Evolutionary conservation across 2,888 invertebrate genomes (phyloP).

Genomic region (Melanostoma scalare): DNA sequence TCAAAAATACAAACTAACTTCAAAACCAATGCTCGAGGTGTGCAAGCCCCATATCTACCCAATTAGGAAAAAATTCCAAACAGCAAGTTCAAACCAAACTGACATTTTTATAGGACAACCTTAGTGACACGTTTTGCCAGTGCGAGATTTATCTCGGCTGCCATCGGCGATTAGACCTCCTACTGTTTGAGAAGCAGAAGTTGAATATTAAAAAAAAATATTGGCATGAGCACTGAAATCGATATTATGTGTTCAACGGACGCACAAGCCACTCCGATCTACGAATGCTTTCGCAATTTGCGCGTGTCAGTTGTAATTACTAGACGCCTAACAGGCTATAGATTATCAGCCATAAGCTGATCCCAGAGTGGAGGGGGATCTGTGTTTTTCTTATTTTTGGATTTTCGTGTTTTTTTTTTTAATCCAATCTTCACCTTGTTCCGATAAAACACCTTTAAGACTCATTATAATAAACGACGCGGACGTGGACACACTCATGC

Average conservation of each 20-base stretch:
- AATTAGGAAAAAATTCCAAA: slow-evolving; percentile 57
- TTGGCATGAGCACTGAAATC: slow-evolving; percentile 43
- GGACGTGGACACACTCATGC: slow-evolving; percentile 38
- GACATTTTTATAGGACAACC: slow-evolving; percentile 65
- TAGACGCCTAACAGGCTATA: slow-evolving; percentile 49
- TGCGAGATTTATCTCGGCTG: slow-evolving; percentile 45
- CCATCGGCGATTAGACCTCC: slow-evolving; percentile 62
- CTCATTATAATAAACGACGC: slow-evolving; percentile 51
- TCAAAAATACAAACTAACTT: slow-evolving; percentile 22
- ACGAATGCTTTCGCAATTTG: slow-evolving; percentile 45
- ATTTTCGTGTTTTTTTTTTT: slow-evolving; percentile 12
- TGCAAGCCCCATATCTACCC: slow-evolving; percentile 9
- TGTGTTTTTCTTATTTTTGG: slow-evolving; percentile 13
- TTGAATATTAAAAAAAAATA: slow-evolving; percentile 39
- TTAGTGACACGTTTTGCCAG: slow-evolving; percentile 49
- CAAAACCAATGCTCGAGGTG: neutral
- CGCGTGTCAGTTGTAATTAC: slow-evolving; percentile 58
- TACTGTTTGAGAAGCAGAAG: slow-evolving; percentile 58
- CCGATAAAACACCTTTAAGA: slow-evolving; percentile 65
- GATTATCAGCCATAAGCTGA: slow-evolving; percentile 51
- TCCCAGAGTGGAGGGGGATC: neutral
- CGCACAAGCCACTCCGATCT: slow-evolving; percentile 10
- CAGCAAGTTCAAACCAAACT: slow-evolving; percentile 51
- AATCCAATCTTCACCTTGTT: slow-evolving; percentile 25
- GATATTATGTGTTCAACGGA: slow-evolving; percentile 21